phyloP scores from a whole-genome alignment of 2,113 vertebrate genomes.

The Heterotilapia buettikoferi region DNA sequence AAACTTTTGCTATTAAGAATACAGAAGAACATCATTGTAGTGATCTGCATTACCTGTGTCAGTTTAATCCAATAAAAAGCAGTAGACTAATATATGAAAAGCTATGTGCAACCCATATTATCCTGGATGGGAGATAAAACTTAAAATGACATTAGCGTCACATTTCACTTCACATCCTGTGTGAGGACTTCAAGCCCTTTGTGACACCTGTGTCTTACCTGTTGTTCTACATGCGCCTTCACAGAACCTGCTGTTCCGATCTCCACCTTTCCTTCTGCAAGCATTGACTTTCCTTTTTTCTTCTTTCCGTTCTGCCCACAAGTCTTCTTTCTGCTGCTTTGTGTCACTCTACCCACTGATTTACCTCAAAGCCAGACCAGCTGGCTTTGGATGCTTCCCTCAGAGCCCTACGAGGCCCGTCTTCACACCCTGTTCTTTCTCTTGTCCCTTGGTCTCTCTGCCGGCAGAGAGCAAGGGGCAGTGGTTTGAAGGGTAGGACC shows the following conservation, averaged over 20 bases:
- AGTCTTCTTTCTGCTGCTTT: constrained; percentile 35
- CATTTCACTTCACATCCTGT: background rate
- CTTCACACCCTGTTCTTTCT: constrained; percentile 70
- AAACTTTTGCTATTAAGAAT: background rate
- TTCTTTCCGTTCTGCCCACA: constrained; percentile 10
- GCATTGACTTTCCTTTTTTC: constrained; percentile 35
- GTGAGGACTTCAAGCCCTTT: background rate
- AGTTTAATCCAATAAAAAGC: background rate
- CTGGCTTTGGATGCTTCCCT: constrained; percentile 76
- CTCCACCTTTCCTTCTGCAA: background rate
- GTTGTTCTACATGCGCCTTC: constrained; percentile 55
- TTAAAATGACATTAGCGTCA: background rate
- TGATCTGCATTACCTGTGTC: background rate
- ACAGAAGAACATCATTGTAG: background rate
- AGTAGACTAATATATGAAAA: background rate
- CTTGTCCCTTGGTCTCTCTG: constrained; percentile 71
- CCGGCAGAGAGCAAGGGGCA: constrained; percentile 68
- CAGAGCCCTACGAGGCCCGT: constrained; percentile 73
- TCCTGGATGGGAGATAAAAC: background rate
- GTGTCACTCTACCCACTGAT: constrained; percentile 36
- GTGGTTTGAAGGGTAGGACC: constrained; percentile 73
- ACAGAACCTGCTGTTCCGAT: constrained; percentile 65
- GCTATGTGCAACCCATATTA: background rate
- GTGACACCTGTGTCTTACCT: constrained; percentile 70
- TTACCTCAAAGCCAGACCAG: constrained; percentile 75